Conservation (phyloP, 2,797 vertebrate species). For the Melanotaenia nigrans region DNA sequence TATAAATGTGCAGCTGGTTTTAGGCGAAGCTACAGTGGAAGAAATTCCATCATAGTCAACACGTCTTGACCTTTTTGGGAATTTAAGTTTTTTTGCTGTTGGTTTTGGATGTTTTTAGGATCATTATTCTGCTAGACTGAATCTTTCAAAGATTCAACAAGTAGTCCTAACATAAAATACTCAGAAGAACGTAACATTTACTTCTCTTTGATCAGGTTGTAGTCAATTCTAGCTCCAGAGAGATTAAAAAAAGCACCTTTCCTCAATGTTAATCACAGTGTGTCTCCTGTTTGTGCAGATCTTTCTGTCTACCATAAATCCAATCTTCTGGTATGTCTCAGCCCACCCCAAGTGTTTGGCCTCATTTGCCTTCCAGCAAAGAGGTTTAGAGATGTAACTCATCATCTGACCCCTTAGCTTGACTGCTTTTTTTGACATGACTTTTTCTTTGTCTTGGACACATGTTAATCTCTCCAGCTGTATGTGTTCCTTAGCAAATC, state of each 20-base stretch:
- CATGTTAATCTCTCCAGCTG: neutral
- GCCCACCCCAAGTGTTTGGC: neutral
- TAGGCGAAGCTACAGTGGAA: too few relatives aligned
- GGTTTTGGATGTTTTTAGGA: too few relatives aligned
- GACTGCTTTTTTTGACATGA: neutral
- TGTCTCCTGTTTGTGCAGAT: neutral
- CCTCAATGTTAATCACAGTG: neutral
- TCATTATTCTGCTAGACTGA: too few relatives aligned
- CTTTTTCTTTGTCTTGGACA: neutral
- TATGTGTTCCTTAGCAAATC: slow-evolving; percentile 39
- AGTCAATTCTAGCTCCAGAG: neutral
- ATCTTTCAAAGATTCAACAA: too few relatives aligned
- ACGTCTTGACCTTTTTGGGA: too few relatives aligned
- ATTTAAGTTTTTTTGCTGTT: too few relatives aligned
- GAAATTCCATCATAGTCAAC: too few relatives aligned
- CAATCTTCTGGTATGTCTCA: neutral
- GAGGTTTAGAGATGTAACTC: neutral
- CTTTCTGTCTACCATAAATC: neutral
- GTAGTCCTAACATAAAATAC: too few relatives aligned
- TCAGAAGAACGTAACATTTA: too few relatives aligned
- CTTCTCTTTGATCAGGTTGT: too few relatives aligned
- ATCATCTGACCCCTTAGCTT: neutral
- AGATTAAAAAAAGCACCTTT: neutral
- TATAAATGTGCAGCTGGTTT: too few relatives aligned
- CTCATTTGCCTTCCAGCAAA: slow-evolving; percentile 2